phyloP scores from a whole-genome alignment of 2,113 vertebrate genomes.

The Bos taurus region DNA sequence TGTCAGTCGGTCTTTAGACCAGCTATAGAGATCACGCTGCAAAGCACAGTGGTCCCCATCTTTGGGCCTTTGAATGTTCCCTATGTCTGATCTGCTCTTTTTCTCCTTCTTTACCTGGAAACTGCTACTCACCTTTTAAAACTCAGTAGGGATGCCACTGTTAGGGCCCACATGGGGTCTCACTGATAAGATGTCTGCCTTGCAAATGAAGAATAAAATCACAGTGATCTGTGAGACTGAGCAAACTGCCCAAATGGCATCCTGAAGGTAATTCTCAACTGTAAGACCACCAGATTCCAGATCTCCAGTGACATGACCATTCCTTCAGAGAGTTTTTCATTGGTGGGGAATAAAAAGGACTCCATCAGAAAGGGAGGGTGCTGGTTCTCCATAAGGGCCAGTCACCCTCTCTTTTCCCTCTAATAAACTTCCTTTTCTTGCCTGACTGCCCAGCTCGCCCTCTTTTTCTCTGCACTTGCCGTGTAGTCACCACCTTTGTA shows the following conservation, averaged over 20 bases:
- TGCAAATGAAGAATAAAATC: background rate
- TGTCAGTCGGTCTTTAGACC: background rate
- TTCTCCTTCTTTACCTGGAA: background rate
- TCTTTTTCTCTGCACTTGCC: background rate
- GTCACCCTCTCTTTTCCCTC: background rate
- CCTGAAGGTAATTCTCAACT: background rate
- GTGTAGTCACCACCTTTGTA: background rate
- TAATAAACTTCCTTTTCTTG: background rate
- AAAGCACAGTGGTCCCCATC: background rate
- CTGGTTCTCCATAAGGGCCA: background rate
- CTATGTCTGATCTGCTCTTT: background rate
- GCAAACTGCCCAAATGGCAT: background rate
- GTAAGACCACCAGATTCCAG: background rate
- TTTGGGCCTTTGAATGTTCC: background rate
- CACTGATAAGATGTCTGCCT: background rate
- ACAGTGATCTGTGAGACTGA: background rate
- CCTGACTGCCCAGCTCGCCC: background rate
- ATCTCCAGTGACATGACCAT: rapidly evolving
- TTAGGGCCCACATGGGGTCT: background rate
- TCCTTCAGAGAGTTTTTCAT: background rate
- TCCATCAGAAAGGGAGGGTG: background rate
- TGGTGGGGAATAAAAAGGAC: background rate
- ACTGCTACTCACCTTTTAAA: background rate
- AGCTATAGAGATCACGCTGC: background rate
- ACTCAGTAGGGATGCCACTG: background rate